phyloP scores from a whole-genome alignment of 2,888 invertebrate species.

The Tineola bisselliella region DNA sequence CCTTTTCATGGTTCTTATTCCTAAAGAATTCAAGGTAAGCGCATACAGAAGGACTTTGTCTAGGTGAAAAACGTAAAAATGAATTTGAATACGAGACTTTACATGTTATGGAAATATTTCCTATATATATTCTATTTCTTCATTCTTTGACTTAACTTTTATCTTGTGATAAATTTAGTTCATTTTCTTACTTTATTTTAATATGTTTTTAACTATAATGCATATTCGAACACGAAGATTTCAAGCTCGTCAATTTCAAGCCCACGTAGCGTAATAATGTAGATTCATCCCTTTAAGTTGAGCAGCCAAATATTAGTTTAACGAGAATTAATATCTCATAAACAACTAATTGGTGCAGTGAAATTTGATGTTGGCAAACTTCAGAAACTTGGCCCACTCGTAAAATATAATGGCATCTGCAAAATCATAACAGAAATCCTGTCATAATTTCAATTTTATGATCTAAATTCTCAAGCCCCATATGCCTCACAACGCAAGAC shows the following conservation, averaged over 20 bases:
- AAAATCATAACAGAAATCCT: neutral
- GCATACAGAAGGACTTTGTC: slow-evolving; percentile 6
- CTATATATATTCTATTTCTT: neutral
- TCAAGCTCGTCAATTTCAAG: too few species aligned
- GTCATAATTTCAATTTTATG: slow-evolving; percentile 3
- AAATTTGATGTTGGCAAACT: neutral
- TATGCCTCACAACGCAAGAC: too few species aligned
- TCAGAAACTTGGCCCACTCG: neutral
- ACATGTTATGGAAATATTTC: slow-evolving; percentile 6
- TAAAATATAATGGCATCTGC: neutral
- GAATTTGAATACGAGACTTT: slow-evolving; percentile 2
- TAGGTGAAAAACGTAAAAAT: neutral
- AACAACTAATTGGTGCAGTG: slow-evolving; percentile 1
- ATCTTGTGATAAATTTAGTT: neutral
- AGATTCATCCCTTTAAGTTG: neutral
- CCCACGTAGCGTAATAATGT: too few species aligned
- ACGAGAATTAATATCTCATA: neutral
- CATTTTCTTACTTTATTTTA: neutral
- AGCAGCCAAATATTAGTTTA: neutral
- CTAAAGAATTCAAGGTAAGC: slow-evolving; percentile 9
- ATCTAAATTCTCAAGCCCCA: slow-evolving; percentile 11
- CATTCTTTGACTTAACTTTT: neutral
- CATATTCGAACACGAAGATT: too few species aligned
- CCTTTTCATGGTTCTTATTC: slow-evolving; percentile 19
- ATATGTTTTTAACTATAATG: too few species aligned